Conservation (phyloP, 92 coral and sea anemone species). For the Zoanthus solanderi region DNA sequence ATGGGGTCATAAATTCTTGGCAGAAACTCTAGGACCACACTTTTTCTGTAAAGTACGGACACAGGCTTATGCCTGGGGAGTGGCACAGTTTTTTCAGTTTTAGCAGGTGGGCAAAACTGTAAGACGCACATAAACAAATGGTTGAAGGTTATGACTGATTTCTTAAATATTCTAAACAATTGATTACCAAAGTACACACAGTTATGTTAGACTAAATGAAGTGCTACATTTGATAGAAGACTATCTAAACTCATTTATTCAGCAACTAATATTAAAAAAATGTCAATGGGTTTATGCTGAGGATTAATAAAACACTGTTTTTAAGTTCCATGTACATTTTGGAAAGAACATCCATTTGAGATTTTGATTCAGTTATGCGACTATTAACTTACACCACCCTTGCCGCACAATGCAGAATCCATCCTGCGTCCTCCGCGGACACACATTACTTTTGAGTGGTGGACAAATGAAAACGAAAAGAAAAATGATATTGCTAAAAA, state of each 20-base stretch:
- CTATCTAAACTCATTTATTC: neutral
- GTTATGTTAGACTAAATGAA: neutral
- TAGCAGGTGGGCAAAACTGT: neutral
- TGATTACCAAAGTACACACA: neutral
- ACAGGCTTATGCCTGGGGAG: slow-evolving; percentile 12
- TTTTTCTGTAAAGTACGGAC: neutral
- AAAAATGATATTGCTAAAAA: neutral
- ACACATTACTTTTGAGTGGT: neutral
- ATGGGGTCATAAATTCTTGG: neutral
- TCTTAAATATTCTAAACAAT: neutral
- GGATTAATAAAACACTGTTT: neutral
- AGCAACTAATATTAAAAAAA: neutral
- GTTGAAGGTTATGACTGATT: neutral
- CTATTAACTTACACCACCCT: neutral
- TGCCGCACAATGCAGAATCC: neutral
- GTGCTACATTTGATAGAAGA: neutral
- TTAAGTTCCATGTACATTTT: neutral
- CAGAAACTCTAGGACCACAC: neutral
- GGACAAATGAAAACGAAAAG: neutral
- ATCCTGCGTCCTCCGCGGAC: neutral
- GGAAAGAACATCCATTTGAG: neutral
- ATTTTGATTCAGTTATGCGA: neutral
- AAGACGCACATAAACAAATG: slow-evolving; percentile 4
- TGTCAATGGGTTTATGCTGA: neutral
- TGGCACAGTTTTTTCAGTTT: neutral